A percentile compares a stretch with the other conserved stretches of the same genome.
Conservation (phyloP, 2,113 vertebrate genomes). For the Ageneiosus marmoratus region DNA sequence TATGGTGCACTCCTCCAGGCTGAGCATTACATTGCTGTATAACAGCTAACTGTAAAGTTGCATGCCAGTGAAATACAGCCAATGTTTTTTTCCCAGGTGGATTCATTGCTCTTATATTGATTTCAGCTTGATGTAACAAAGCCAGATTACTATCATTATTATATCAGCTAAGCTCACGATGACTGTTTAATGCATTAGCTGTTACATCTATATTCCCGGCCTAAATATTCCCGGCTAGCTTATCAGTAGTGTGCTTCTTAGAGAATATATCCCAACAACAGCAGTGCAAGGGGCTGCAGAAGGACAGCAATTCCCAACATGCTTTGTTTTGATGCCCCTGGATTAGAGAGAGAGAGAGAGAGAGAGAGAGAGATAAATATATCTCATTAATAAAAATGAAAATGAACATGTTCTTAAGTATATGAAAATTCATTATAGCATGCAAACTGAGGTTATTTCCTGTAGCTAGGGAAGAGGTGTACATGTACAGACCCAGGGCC, state of each 20-base stretch:
- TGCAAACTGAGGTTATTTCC: background rate
- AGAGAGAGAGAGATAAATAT: background rate
- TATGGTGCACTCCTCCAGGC: background rate
- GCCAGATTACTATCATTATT: background rate
- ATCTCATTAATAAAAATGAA: background rate
- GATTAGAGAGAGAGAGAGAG: background rate
- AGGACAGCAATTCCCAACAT: conserved; percentile 54
- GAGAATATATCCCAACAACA: conserved; percentile 60
- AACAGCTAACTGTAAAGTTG: background rate
- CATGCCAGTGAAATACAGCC: background rate
- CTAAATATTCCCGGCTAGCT: background rate
- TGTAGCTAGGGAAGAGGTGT: background rate
- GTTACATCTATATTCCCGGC: background rate
- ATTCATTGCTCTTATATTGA: background rate
- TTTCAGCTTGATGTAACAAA: background rate
- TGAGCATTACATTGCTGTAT: background rate
- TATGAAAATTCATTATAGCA: background rate
- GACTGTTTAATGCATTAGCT: background rate
- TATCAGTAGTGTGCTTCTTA: conserved; percentile 32
- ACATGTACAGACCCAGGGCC: background rate
- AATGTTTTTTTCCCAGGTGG: background rate
- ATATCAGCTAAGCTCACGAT: background rate
- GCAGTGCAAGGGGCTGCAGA: conserved; percentile 59
- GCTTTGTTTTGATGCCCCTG: conserved; percentile 61
- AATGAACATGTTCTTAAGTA: background rate